These are phyloP conservation scores for Drosophila obscura DNA, from an alignment of 1,140 invertebrate genomes.

Conservation along the genomic window DNA sequence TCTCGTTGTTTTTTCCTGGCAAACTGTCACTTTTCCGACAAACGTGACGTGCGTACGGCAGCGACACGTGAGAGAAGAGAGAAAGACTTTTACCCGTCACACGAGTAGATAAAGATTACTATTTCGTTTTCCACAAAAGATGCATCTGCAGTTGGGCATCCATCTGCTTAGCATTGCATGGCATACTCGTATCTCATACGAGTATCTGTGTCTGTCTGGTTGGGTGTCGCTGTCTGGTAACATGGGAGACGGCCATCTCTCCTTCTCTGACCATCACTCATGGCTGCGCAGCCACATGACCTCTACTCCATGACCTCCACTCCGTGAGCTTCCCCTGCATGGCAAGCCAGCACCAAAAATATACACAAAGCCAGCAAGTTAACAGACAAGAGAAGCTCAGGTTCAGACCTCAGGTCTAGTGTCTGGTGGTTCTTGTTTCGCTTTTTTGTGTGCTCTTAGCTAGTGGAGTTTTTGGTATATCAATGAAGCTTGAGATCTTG, in stretches of 20 bases:
- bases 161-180: conserved; percentile 30
- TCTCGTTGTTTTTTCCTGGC: conserved; percentile 37
- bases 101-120: conserved; percentile 41
- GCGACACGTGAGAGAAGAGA: conserved; percentile 42
- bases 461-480: neutral
- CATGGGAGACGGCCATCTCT: conserved; percentile 29
- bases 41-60: conserved; percentile 67
- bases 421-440: conserved; percentile 17
- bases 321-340: conserved; percentile 22
- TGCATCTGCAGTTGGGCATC: conserved; percentile 58
- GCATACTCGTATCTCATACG: conserved; percentile 10
- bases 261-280: conserved; percentile 36
- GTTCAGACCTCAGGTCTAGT: conserved; percentile 10
- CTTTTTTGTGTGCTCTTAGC: neutral
- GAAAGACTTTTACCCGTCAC: conserved; percentile 72
- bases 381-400: conserved; percentile 72
- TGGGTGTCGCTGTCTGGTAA: conserved; percentile 21
- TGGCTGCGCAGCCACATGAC: conserved; percentile 3
- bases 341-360: conserved; percentile 16
- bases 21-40: conserved; percentile 75
- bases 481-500: neutral
- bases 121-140: conserved; percentile 24
- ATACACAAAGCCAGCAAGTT: conserved; percentile 54
- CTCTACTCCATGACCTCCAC: conserved; percentile 37
- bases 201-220: conserved; percentile 4